Percentiles rank a stretch among this genome's conserved stretches.
phyloP scores from a whole-genome alignment of 2,797 vertebrate species.

The Sebastes umbrosus region DNA sequence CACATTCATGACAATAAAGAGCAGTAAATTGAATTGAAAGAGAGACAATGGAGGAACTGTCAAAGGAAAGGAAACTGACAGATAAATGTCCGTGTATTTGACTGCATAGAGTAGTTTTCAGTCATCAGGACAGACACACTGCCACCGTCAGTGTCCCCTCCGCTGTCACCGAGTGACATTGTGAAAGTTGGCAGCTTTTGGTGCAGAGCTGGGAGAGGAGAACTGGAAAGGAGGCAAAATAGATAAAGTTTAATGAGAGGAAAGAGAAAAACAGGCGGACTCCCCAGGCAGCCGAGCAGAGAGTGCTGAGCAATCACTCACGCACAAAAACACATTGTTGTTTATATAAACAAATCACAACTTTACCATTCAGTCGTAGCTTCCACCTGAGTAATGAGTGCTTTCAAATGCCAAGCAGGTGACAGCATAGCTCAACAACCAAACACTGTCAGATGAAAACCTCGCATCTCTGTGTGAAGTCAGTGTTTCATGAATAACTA shows the following conservation, averaged over 20 bases:
- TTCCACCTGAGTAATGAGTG: conserved; percentile 23
- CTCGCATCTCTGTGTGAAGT: not conserved
- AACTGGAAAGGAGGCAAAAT: conserved; percentile 30
- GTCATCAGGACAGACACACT: conserved; percentile 5
- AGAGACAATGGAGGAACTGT: not conserved
- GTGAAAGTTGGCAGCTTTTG: conserved; percentile 36
- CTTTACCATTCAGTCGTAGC: conserved; percentile 1
- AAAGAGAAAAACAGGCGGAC: conserved; percentile 38
- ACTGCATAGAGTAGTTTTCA: not conserved
- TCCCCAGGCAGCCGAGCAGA: conserved; percentile 32
- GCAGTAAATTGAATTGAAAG: not conserved
- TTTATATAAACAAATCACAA: conserved; percentile 43
- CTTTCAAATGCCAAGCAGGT: conserved; percentile 10
- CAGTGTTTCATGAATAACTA: not conserved
- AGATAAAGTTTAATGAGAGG: conserved; percentile 61
- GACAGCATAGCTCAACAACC: not conserved
- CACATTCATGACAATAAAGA: not conserved
- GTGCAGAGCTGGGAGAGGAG: conserved; percentile 28
- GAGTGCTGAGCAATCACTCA: conserved; percentile 40
- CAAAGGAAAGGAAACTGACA: not conserved
- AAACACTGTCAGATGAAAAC: not conserved
- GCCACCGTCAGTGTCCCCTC: conserved; percentile 6
- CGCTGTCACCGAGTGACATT: conserved; percentile 39
- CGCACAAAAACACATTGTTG: not conserved
- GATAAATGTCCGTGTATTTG: not conserved